These are phyloP conservation scores for Fopius arisanus DNA, from an alignment of 1,140 invertebrate species.

Conservation along the genomic window DNA sequence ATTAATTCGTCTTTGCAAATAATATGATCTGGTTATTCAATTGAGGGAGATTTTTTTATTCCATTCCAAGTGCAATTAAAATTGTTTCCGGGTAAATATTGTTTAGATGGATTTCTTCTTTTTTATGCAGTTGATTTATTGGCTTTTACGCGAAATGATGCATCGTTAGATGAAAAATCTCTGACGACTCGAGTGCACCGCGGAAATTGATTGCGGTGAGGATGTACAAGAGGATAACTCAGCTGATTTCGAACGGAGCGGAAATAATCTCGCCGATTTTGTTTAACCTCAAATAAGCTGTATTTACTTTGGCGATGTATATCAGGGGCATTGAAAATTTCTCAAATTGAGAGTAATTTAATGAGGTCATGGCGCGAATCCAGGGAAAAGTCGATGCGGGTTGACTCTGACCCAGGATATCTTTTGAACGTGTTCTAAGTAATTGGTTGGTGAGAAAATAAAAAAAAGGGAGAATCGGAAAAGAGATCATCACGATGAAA, in stretches of 20 bases:
- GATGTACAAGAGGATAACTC: not conserved
- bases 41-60: too few relatives aligned
- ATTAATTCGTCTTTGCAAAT: too few relatives aligned
- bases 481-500: not conserved
- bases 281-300: constrained; percentile 24
- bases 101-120: too few relatives aligned
- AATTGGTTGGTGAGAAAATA: not conserved
- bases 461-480: not conserved
- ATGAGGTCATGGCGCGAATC: constrained; percentile 11
- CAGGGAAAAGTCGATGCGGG: not conserved
- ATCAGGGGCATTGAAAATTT: not conserved
- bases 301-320: constrained; percentile 9
- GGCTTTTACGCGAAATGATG: not conserved
- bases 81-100: too few relatives aligned
- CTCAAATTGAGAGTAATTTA: constrained; percentile 13
- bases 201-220: too few relatives aligned
- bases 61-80: too few relatives aligned
- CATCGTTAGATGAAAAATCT: not conserved
- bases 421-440: constrained; percentile 5
- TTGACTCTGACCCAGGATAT: constrained; percentile 9
- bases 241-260: not conserved
- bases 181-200: not conserved
- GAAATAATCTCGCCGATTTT: constrained; percentile 22
- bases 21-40: too few relatives aligned
- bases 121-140: too few relatives aligned